Evolutionary conservation across 2,113 vertebrate species (phyloP).

Genomic region (Aldabrachelys gigantea): DNA sequence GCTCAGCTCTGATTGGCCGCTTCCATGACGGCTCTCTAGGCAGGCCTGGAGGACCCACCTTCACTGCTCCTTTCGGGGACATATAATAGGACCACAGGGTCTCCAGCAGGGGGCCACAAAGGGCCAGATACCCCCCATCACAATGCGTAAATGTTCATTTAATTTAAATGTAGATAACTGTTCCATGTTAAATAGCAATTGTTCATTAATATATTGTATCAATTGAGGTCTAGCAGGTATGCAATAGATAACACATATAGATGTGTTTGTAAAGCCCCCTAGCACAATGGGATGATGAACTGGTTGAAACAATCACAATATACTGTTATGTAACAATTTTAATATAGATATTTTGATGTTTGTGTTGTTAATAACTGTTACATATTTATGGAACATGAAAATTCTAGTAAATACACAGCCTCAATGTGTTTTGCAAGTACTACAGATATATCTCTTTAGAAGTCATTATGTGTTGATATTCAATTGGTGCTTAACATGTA

Average conservation of each 20-base stretch:
- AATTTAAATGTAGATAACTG: constrained; percentile 39
- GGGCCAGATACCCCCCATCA: background rate
- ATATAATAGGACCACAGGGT: background rate
- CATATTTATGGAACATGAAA: background rate
- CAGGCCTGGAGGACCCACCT: background rate
- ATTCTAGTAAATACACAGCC: background rate
- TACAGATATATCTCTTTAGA: constrained; percentile 28
- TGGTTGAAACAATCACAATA: background rate
- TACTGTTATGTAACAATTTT: background rate
- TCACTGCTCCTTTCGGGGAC: background rate
- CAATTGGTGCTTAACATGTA: constrained; percentile 59
- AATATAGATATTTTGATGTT: background rate
- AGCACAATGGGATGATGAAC: background rate
- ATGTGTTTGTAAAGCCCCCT: background rate
- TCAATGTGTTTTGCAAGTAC: constrained; percentile 16
- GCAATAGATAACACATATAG: background rate
- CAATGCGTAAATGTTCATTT: constrained; percentile 36
- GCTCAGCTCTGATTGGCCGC: background rate
- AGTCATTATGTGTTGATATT: constrained; percentile 48
- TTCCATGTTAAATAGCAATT: constrained; percentile 39
- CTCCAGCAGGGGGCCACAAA: background rate
- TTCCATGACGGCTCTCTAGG: background rate
- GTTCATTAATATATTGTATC: constrained; percentile 63
- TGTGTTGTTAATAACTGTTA: constrained; percentile 13
- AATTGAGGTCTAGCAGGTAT: constrained; percentile 45